Evolutionary conservation across 2,113 vertebrate species (phyloP), one percentile per base, ranked within the genome.

Genomic region (Callipepla californica): DNA sequence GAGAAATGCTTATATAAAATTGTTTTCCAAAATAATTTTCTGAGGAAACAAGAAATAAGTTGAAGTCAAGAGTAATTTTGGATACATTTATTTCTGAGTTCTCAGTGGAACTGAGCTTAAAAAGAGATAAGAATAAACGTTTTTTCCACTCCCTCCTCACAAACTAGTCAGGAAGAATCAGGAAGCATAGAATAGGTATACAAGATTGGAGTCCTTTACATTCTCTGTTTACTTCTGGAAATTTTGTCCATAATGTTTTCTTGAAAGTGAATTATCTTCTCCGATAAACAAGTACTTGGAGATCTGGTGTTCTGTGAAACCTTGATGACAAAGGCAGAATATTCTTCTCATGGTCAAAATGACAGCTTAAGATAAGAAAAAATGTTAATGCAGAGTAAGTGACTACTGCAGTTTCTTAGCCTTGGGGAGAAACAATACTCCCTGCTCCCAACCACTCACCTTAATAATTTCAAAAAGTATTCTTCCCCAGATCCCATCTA

Each of bases 361-460:
- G 21, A 69, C 11, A 69, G 9, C 9, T 28, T 50, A 45, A 44
- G 42, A 36, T 77, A 30, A 59, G 13, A 61, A 77, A 72, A 59
- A 42, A 8, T 0, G 16, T 38, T 77, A 53, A n/a, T 30, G 16
- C 11, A 67, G 23, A 44, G 7, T 50, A 47, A 50, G 7, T 42
- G 19, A 1, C 47, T 40, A 42, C 17, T 53, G 23, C 28, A 62
- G 34, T 7, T 66, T 76, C 25, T 73, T 44, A 5, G 5, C 16
- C 21, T 7, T 13, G 6, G 19, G 26, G 16, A 45, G 13, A 3
- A 70, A 22, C 7, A 90, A 61, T 32, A 7, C 3, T 3, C 21
- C 6, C 17, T 48, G 25, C 4, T 66, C 9, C 11, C 30, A 69
- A 20, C 1, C 0, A 3, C 9, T 36, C 36, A 15, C 11, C 4